These are phyloP conservation scores for Tokudaia muenninki DNA, from an alignment of 2,797 vertebrate species.

Conservation along the genomic window DNA sequence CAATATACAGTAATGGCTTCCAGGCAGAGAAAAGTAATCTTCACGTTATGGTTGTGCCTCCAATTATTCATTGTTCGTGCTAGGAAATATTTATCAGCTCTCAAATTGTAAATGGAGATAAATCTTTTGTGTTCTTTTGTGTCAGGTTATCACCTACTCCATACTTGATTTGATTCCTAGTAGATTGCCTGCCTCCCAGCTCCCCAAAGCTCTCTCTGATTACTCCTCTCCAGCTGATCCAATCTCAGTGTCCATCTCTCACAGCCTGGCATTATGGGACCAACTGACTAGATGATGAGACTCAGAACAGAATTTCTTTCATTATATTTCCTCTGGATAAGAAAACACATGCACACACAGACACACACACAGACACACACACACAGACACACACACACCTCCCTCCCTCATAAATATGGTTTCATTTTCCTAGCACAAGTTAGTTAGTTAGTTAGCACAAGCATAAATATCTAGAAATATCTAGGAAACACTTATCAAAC, in stretches of 20 bases:
- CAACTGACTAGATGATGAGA: not conserved
- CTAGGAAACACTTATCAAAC: not conserved
- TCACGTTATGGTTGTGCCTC: not conserved
- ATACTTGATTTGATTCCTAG: slow-evolving; percentile 63
- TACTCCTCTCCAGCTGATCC: not conserved
- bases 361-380: no score
- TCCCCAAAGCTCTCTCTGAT: slow-evolving; percentile 16
- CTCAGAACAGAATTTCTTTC: not conserved
- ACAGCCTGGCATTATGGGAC: not conserved
- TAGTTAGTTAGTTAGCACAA: no score
- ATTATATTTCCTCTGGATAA: not conserved
- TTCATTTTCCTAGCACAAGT: not conserved
- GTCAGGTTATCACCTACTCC: slow-evolving; percentile 20
- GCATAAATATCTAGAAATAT: not conserved
- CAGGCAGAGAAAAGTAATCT: slow-evolving; percentile 57
- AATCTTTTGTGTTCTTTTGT: slow-evolving; percentile 53
- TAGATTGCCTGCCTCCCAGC: not conserved
- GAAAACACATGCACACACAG: accelerated
- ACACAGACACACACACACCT: not conserved
- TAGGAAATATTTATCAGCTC: slow-evolving; percentile 58
- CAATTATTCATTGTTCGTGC: slow-evolving; percentile 10
- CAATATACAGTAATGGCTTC: not conserved
- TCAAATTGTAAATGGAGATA: slow-evolving; percentile 67
- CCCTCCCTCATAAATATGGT: not conserved
- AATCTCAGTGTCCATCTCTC: not conserved